Evolutionary conservation across 2,797 vertebrate genomes (phyloP).

Genomic region (Gallirallus australis): DNA sequence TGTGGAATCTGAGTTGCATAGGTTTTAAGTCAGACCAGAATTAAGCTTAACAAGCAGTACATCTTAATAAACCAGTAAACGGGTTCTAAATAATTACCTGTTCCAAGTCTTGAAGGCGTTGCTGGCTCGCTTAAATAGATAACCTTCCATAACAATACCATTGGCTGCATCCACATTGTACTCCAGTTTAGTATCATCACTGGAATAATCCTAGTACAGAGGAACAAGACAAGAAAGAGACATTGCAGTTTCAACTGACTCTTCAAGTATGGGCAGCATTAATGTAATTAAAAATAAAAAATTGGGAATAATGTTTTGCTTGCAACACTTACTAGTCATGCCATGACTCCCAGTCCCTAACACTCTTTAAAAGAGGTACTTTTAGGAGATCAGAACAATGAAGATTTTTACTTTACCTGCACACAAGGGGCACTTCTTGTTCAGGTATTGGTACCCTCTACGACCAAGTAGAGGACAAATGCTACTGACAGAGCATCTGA

Average conservation of each 20-base stretch:
- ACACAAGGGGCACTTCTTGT: neutral
- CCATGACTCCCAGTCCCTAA: neutral
- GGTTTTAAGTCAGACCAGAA: neutral
- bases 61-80: neutral
- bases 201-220: constrained; percentile 90
- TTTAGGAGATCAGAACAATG: neutral
- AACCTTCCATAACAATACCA: constrained; percentile 97
- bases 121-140: constrained; percentile 98
- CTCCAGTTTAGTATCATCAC: constrained; percentile 95
- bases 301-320: neutral
- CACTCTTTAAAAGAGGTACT: neutral
- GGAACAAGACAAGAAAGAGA: constrained; percentile 43
- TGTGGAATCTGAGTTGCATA: neutral
- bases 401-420: neutral
- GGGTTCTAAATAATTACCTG: constrained; percentile 81
- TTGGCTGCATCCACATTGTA: constrained; percentile 95
- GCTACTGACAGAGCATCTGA: neutral
- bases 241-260: neutral
- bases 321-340: neutral
- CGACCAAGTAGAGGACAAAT: neutral
- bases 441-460: neutral
- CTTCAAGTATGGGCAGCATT: neutral
- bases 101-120: constrained; percentile 99
- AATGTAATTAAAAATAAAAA: neutral
- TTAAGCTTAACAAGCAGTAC: neutral